A percentile compares a stretch with the other conserved stretches of the same genome.
Conservation (phyloP, 2,797 vertebrate species). For the Hydrophis major region DNA sequence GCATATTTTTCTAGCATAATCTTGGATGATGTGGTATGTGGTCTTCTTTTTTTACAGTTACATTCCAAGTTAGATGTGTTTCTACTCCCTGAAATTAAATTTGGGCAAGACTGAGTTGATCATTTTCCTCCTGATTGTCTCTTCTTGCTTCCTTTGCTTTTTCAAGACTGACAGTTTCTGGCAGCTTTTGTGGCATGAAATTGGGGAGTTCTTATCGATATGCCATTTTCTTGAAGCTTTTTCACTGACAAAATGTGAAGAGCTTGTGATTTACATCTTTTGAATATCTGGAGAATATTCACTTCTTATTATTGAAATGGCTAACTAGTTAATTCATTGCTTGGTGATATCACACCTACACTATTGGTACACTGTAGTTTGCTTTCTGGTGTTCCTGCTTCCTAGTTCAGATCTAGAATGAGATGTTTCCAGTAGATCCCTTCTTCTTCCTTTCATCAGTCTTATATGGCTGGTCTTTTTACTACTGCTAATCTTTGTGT, state of each 20-base stretch:
- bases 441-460: neutral
- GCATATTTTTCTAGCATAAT: neutral
- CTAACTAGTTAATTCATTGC: neutral
- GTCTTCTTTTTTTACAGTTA: neutral
- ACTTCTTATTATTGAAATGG: neutral
- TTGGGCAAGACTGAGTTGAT: neutral
- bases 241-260: neutral
- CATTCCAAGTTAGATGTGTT: neutral
- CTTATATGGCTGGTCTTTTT: neutral
- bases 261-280: neutral
- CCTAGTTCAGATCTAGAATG: neutral
- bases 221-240: neutral
- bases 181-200: neutral
- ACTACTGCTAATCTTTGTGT: neutral
- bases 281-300: neutral
- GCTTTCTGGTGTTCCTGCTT: neutral
- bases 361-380: neutral
- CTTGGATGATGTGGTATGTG: neutral
- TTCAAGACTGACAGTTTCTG: neutral
- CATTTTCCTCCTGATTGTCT: neutral
- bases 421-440: neutral
- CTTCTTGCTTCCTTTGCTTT: neutral
- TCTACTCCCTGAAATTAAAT: neutral
- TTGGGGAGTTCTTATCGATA: neutral
- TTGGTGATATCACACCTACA: neutral